Evolutionary conservation across 2,113 vertebrate genomes (phyloP).

Genomic region (Pholis gunnellus): DNA sequence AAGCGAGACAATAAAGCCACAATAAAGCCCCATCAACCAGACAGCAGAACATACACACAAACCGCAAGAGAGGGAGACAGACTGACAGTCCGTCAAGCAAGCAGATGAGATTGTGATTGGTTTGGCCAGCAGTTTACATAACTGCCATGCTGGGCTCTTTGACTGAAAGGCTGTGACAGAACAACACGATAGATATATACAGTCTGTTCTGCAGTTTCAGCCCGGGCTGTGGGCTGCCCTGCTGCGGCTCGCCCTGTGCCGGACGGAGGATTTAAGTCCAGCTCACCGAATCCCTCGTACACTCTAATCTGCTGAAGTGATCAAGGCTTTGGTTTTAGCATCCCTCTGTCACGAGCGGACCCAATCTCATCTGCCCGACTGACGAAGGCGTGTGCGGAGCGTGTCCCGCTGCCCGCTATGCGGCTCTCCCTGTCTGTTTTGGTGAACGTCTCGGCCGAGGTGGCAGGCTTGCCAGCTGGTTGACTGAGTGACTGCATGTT

Average conservation of each 20-base stretch:
- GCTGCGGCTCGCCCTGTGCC: conserved; percentile 11
- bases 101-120: conserved; percentile 49
- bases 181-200: conserved; percentile 23
- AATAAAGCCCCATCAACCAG: conserved; percentile 27
- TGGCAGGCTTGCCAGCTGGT: conserved; percentile 57
- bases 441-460: conserved; percentile 39
- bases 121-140: conserved; percentile 40
- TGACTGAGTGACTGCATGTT: conserved; percentile 51
- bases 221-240: not conserved
- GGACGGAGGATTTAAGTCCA: conserved; percentile 38
- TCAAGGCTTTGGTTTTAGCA: conserved; percentile 53
- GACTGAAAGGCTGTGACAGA: conserved; percentile 13
- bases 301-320: conserved; percentile 58
- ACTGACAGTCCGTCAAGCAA: conserved; percentile 31
- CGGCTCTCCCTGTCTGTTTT: conserved; percentile 48
- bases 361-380: conserved; percentile 60
- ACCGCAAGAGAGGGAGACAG: conserved; percentile 14
- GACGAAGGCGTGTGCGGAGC: conserved; percentile 13
- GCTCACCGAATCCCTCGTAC: conserved; percentile 43
- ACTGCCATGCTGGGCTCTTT: conserved; percentile 34
- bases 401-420: conserved; percentile 3
- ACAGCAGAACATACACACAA: conserved; percentile 14
- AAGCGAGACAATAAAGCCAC: conserved; percentile 36
- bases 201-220: conserved; percentile 25
- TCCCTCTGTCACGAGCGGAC: conserved; percentile 32